phyloP scores from a whole-genome alignment of 2,113 vertebrate species.

The Bubo blakistoni region DNA sequence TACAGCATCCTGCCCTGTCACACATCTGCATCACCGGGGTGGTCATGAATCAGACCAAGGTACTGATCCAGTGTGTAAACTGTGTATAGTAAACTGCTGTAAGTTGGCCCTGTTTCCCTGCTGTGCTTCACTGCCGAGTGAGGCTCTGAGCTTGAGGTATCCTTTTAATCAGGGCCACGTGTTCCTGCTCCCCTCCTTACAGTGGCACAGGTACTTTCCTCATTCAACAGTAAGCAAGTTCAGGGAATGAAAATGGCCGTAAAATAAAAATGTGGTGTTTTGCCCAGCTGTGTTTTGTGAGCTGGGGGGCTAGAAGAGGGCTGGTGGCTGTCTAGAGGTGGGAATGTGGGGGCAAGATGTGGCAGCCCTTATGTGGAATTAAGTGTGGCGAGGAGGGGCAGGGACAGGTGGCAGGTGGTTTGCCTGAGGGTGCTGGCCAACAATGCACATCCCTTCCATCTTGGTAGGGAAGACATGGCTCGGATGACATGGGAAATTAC shows the following conservation, averaged over 20 bases:
- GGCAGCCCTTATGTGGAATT: neutral
- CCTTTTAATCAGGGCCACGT: neutral
- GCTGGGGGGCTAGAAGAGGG: neutral
- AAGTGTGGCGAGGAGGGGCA: neutral
- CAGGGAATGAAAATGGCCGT: neutral
- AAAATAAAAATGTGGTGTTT: neutral
- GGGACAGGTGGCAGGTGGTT: neutral
- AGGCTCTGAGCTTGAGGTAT: neutral
- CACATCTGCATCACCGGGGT: neutral
- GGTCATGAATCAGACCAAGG: neutral
- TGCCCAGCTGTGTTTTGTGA: neutral
- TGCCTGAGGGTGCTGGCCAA: neutral
- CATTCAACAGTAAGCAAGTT: neutral
- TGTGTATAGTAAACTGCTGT: rapidly evolving
- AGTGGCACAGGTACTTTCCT: neutral
- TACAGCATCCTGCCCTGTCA: neutral
- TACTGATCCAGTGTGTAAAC: neutral
- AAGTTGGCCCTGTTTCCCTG: neutral
- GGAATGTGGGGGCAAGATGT: rapidly evolving
- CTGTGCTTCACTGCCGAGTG: neutral
- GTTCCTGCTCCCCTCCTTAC: neutral
- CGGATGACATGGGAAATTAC: no score
- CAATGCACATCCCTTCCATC: neutral
- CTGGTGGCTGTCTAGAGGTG: neutral
- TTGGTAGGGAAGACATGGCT: neutral